Evolutionary conservation across 1,140 invertebrate species (phyloP).

Genomic region (Philopotamus ludificatus): DNA sequence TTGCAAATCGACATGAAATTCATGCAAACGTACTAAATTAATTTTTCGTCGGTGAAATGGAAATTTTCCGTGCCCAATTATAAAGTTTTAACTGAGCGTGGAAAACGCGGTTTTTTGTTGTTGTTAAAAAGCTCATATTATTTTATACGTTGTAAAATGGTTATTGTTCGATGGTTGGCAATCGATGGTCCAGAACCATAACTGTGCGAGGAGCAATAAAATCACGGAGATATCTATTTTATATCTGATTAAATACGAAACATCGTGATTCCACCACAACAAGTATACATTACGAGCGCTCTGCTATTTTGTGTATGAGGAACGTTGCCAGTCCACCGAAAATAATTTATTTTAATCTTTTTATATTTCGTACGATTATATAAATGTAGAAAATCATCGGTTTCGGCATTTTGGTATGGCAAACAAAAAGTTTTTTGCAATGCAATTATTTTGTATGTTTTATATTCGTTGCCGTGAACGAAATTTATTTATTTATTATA

Average conservation of each 20-base stretch:
- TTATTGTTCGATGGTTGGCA: neutral
- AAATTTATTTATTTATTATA: too few species aligned
- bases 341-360: conserved; percentile 18
- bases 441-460: too few species aligned
- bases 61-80: neutral
- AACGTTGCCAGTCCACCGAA: conserved; percentile 15
- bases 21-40: too few species aligned
- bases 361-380: conserved; percentile 24
- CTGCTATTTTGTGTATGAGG: conserved; percentile 13
- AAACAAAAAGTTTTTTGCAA: too few species aligned
- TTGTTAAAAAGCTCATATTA: too few species aligned
- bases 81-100: neutral
- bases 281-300: conserved; percentile 20
- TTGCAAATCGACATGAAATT: conserved; percentile 11
- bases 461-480: too few species aligned
- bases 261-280: conserved; percentile 32
- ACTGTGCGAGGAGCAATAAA: conserved; percentile 12
- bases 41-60: neutral
- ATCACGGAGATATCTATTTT: conserved; percentile 24
- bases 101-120: too few species aligned
- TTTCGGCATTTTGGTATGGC: neutral
- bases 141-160: neutral
- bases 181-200: neutral
- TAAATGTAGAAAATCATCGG: conserved; percentile 20
- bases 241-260: conserved; percentile 37